These are phyloP conservation scores for Euglossa dilemma DNA, from an alignment of 1,140 invertebrate genomes.

Conservation along the genomic window DNA sequence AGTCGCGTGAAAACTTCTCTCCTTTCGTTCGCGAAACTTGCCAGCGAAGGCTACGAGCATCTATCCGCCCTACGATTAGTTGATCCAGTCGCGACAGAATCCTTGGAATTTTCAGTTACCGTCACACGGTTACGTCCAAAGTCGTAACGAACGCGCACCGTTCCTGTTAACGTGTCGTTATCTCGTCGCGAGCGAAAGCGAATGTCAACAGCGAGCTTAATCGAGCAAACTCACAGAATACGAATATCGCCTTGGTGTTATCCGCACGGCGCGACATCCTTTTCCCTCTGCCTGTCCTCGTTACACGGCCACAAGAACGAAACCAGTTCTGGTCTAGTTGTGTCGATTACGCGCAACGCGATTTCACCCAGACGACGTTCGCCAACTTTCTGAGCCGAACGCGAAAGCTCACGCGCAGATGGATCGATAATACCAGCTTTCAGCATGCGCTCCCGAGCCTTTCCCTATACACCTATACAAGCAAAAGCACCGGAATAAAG, in stretches of 20 bases:
- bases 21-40: too few relatives aligned
- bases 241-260: slow-evolving; percentile 48
- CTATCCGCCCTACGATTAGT: too few relatives aligned
- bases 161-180: neutral
- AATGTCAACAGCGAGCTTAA: neutral
- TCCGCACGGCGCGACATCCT: slow-evolving; percentile 53
- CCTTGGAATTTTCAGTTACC: neutral
- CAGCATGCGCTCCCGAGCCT: slow-evolving; percentile 64
- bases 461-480: neutral
- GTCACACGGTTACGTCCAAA: too few relatives aligned
- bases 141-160: too few relatives aligned
- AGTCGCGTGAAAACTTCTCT: too few relatives aligned
- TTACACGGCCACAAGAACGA: slow-evolving; percentile 3
- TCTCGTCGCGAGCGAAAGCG: neutral
- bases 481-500: neutral
- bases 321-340: neutral
- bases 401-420: slow-evolving; percentile 49
- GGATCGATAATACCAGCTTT: slow-evolving; percentile 66
- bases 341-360: slow-evolving; percentile 23
- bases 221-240: slow-evolving; percentile 60
- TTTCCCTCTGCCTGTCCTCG: neutral
- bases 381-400: slow-evolving; percentile 59
- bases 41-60: too few relatives aligned
- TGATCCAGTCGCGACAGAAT: neutral
- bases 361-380: slow-evolving; percentile 59